Conservation (phyloP, 2,113 vertebrate genomes). For the Columbina picui region DNA sequence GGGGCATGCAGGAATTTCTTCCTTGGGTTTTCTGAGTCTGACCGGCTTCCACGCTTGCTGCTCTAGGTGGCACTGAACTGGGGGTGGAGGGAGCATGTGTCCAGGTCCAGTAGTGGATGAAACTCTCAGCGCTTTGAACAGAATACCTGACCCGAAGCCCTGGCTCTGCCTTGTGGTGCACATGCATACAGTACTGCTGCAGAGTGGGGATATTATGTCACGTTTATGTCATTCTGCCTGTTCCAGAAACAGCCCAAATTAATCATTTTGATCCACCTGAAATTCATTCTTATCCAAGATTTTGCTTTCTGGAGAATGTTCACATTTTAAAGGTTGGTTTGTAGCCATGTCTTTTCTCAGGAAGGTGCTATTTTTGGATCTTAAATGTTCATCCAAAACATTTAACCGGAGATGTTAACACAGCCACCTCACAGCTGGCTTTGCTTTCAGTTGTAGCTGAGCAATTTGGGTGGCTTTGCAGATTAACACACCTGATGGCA, state of each 20-base stretch:
- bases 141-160: accelerated
- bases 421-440: background rate
- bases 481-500: background rate
- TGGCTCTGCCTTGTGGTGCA: accelerated
- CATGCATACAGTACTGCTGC: accelerated
- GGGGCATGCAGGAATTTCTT: background rate
- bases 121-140: background rate
- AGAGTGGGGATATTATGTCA: accelerated
- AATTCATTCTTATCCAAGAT: background rate
- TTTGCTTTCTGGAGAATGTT: background rate
- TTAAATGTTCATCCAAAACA: background rate
- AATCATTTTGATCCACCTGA: background rate
- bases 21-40: accelerated
- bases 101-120: background rate
- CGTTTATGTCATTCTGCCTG: accelerated
- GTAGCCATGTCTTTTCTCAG: accelerated
- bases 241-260: background rate
- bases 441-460: background rate
- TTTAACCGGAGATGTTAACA: background rate
- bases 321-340: background rate
- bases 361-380: background rate
- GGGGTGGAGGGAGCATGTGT: background rate
- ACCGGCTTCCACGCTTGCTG: background rate
- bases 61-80: constrained; percentile 39
- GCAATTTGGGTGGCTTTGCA: background rate